A percentile compares a stretch with the other conserved stretches of the same genome.
Evolutionary conservation across 2,797 vertebrate species (phyloP).

Genomic region (Linurgus olivaceus): DNA sequence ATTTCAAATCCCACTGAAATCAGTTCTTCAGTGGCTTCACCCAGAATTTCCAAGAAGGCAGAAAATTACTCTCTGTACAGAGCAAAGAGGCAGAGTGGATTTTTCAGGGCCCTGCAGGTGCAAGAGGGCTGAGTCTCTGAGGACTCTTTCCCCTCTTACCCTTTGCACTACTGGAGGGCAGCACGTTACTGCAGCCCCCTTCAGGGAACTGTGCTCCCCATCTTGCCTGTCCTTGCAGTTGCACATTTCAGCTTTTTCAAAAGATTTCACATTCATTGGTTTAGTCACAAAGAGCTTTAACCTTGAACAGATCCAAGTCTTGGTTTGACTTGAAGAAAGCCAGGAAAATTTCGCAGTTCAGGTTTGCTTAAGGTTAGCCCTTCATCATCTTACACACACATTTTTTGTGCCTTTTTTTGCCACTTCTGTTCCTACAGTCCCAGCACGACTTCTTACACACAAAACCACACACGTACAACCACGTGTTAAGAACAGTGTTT

Average conservation of each 20-base stretch:
- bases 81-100: neutral
- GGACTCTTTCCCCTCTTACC: neutral
- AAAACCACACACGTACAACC: neutral
- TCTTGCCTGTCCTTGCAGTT: neutral
- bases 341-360: neutral
- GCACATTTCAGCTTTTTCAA: neutral
- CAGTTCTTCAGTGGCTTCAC: neutral
- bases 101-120: neutral
- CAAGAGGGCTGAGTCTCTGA: neutral
- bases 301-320: neutral
- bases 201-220: neutral
- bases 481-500: constrained; percentile 37
- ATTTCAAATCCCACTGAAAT: neutral
- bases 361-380: neutral
- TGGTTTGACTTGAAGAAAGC: neutral
- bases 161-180: neutral
- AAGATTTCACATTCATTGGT: neutral
- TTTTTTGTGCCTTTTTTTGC: constrained; percentile 68
- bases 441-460: neutral
- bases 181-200: neutral
- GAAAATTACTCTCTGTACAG: neutral
- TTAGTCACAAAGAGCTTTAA: neutral
- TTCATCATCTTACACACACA: neutral
- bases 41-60: neutral
- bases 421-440: constrained; percentile 11